Conservation (phyloP, 2,888 invertebrate species). For the Bhutanitis thaidina region DNA sequence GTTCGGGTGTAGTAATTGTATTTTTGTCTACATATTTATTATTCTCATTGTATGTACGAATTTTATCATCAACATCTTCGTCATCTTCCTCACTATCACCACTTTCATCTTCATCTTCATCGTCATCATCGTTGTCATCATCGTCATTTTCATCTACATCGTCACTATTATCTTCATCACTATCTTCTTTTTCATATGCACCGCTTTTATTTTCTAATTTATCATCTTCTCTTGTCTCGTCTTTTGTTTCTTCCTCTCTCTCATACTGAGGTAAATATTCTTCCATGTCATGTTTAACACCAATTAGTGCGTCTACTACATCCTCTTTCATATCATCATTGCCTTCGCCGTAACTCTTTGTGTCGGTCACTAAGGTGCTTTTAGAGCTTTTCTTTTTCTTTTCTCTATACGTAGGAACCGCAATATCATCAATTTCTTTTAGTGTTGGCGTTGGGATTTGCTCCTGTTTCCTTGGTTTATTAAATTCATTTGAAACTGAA, state of each 20-base stretch:
- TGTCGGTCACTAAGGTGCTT: constrained; percentile 68
- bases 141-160: constrained; percentile 31
- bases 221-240: constrained; percentile 22
- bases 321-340: constrained; percentile 52
- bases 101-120: constrained; percentile 31
- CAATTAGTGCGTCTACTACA: constrained; percentile 64
- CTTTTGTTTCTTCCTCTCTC: constrained; percentile 39
- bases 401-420: constrained; percentile 53
- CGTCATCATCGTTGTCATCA: constrained; percentile 31
- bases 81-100: constrained; percentile 30
- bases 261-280: constrained; percentile 64
- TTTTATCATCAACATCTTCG: constrained; percentile 29
- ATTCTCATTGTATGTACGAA: constrained; percentile 24
- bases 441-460: not conserved
- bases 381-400: constrained; percentile 64
- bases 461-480: constrained; percentile 20
- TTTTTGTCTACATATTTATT: constrained; percentile 22
- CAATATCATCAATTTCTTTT: constrained; percentile 23
- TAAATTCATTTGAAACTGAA: constrained; percentile 28
- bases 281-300: constrained; percentile 55
- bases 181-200: constrained; percentile 25
- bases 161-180: constrained; percentile 29
- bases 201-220: constrained; percentile 28
- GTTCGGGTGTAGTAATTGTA: constrained; percentile 46
- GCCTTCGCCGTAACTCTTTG: constrained; percentile 60